Conservation (phyloP, 2,888 invertebrate genomes). For the Rhagium mordax region DNA sequence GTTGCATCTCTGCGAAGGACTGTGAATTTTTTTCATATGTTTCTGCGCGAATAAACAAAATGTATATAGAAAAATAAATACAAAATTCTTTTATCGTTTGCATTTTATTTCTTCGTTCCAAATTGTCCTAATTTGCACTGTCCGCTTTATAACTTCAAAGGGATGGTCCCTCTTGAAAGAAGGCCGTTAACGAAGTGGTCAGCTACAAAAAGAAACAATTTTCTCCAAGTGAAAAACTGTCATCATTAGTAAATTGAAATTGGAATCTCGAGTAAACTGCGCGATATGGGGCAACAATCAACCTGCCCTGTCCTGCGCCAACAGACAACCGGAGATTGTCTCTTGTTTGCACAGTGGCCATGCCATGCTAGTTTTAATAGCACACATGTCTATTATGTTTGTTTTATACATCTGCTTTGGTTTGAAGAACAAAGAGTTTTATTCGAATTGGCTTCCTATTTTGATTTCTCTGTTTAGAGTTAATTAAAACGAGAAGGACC, state of each 20-base stretch:
- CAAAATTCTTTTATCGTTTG: not conserved
- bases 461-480: conserved; percentile 29
- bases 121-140: conserved; percentile 20
- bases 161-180: conserved; percentile 39
- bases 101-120: not conserved
- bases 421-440: conserved; percentile 49
- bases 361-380: conserved; percentile 60
- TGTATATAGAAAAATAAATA: not conserved
- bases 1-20: not conserved
- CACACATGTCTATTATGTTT: conserved; percentile 61
- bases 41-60: not conserved
- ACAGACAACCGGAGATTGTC: conserved; percentile 67
- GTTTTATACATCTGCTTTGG: conserved; percentile 60
- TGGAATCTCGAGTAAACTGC: conserved; percentile 46
- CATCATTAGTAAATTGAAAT: conserved; percentile 47
- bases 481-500: conserved; percentile 31
- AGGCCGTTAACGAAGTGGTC: conserved; percentile 52
- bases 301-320: conserved; percentile 44
- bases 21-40: not conserved
- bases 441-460: conserved; percentile 37
- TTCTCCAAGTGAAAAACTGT: conserved; percentile 37
- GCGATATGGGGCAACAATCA: conserved; percentile 50
- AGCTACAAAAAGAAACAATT: conserved; percentile 36
- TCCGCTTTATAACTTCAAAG: conserved; percentile 49
- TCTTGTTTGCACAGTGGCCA: conserved; percentile 65